Evolutionary conservation across 1,140 invertebrate genomes (phyloP).

Genomic region (Cyclina sinensis): DNA sequence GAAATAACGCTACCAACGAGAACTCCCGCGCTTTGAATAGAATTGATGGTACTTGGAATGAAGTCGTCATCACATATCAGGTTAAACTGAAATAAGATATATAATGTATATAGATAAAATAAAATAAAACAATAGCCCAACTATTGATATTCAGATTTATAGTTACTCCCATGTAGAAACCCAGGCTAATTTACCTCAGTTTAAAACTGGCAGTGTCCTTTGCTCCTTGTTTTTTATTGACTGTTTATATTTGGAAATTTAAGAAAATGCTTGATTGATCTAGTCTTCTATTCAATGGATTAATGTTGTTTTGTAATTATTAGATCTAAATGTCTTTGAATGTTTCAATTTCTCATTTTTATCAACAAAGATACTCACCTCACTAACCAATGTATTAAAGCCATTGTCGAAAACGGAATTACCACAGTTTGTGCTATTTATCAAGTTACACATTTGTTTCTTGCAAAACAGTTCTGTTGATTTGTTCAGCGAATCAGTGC

Average conservation of each 20-base stretch:
- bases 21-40: conserved; percentile 69
- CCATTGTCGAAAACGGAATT: not conserved
- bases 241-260: no score
- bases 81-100: conserved; percentile 62
- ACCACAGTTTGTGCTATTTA: not conserved
- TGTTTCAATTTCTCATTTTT: no score
- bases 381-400: not conserved
- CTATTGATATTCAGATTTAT: not conserved
- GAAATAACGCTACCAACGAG: conserved; percentile 57
- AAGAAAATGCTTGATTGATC: no score
- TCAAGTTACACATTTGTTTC: not conserved
- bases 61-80: conserved; percentile 68
- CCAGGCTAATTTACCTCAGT: no score
- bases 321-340: no score
- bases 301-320: no score
- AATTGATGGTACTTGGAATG: conserved; percentile 55
- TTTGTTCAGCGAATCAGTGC: not conserved
- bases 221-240: no score
- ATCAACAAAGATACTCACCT: no score
- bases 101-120: not conserved
- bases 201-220: no score
- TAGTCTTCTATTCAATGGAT: no score
- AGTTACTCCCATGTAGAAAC: no score
- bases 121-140: not conserved
- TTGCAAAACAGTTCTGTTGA: not conserved